These are phyloP conservation scores for Phainopepla nitens DNA, from an alignment of 2,113 vertebrate species.

Conservation along the genomic window DNA sequence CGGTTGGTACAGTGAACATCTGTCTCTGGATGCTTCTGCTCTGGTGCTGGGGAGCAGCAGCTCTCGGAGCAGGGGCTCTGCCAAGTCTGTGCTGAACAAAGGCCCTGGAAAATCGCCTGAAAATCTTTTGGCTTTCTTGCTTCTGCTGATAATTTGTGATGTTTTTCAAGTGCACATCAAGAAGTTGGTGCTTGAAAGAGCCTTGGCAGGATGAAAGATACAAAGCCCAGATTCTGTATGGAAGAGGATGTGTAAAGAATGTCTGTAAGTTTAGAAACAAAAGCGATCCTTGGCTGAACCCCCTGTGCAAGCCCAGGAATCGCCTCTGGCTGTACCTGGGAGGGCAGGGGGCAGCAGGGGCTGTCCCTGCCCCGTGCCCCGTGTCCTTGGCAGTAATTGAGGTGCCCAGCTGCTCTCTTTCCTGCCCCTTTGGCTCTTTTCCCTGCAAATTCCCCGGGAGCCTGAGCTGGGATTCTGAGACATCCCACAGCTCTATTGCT, in stretches of 20 bases:
- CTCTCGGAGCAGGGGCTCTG: background rate
- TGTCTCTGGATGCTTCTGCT: accelerated
- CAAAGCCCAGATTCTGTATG: background rate
- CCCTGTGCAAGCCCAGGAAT: background rate
- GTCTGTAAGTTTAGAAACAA: background rate
- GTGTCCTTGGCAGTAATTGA: accelerated
- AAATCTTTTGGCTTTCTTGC: background rate
- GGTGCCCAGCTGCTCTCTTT: background rate
- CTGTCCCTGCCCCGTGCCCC: background rate
- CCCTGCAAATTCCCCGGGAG: background rate
- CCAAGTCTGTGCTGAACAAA: background rate
- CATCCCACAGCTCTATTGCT: accelerated
- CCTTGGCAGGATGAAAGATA: background rate
- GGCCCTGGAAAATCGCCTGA: background rate
- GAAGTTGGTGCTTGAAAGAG: background rate
- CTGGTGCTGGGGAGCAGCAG: background rate
- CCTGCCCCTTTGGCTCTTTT: background rate
- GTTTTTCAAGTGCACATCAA: background rate
- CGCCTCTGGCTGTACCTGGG: background rate
- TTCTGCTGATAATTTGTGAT: background rate
- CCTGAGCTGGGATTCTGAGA: background rate
- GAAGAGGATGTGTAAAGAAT: background rate
- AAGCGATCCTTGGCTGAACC: background rate
- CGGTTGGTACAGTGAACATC: accelerated
- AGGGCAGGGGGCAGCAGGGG: background rate